Conservation (phyloP, 35 echinoderm and acorn worm genomes). For the Acanthaster planci region DNA sequence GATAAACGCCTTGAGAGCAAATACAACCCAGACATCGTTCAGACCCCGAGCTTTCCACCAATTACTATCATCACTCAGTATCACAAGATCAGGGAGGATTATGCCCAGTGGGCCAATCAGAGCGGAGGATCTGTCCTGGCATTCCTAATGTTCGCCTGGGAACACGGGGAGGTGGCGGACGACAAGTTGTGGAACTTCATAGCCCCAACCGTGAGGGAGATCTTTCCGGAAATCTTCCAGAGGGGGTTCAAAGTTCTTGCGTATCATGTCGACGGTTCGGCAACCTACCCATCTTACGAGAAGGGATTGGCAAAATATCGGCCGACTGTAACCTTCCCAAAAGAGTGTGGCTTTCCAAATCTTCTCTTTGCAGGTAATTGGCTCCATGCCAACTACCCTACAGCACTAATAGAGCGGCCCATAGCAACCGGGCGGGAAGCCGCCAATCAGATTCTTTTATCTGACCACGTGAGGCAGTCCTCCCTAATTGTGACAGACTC, state of each 20-base stretch:
- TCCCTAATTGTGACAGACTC: constrained; percentile 52
- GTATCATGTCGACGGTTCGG: constrained; percentile 48
- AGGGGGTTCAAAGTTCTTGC: constrained; percentile 68
- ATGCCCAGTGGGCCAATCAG: constrained; percentile 65
- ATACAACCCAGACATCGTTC: constrained; percentile 42
- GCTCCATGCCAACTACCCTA: constrained; percentile 80
- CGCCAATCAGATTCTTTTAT: constrained; percentile 86
- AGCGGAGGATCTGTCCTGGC: constrained; percentile 74
- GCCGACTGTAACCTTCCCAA: constrained; percentile 50
- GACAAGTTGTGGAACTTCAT: constrained; percentile 74
- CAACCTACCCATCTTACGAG: constrained; percentile 66
- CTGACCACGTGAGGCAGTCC: constrained; percentile 66
- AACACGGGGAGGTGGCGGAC: constrained; percentile 46
- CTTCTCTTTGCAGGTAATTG: constrained; percentile 87
- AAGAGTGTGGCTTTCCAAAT: constrained; percentile 65
- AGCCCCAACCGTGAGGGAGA: constrained; percentile 65
- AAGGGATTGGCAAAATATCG: constrained; percentile 55
- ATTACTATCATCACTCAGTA: constrained; percentile 72
- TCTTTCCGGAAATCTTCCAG: constrained; percentile 85
- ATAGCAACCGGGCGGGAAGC: constrained; percentile 83
- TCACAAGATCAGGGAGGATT: constrained; percentile 75
- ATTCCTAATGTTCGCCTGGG: constrained; percentile 75
- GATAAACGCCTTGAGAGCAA: constrained; percentile 66
- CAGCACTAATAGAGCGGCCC: constrained; percentile 83
- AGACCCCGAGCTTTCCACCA: constrained; percentile 77